Base-by-base conservation (phyloP, 1,140 invertebrate genomes). In the Archivesica marissinica region DNA sequence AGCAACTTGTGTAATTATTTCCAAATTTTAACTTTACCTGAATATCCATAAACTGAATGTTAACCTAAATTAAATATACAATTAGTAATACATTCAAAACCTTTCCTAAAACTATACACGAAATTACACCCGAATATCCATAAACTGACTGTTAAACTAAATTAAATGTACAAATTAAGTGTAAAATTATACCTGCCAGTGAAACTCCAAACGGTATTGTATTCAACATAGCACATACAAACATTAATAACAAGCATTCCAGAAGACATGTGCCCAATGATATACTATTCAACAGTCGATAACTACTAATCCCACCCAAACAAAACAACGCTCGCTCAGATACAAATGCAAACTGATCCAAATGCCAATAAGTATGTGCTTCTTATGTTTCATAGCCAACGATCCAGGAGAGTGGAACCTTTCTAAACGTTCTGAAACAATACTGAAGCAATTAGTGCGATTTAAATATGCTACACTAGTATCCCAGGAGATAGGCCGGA, bases 381-480 rank as follows among this genome's bases (percentile, higher is more conserved):
- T 1, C 23, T 35, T 35, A 30, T 64, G 2, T 25, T 64, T 64
- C 13, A 15, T 64, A 64, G 13, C 30, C 23, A 64, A 20, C 15
- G 11, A 35, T 64, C 25, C 59, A 64, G n/a, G n/a, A 64, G 38
- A 64, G 30, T 64, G 33, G 11, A 35, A 64, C 33, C 59, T 30
- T 35, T 64, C 23, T 35, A 20, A 64, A 25, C 59, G 20, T 20
- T 33, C 9, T 3, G 59, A 64, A 35, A 64, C 25, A 64, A 64
- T 64, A 20, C 15, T 13, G 25, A 33, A 64, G 59, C 59, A 64
- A 64, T 64, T 64, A 64, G 59, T 64, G 2, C 33, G 59, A 33
- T 64, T 35, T 64, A 30, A 64, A 64, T 64, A 64, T 64, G 30
- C n/a, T 64, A 33, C 59, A 64, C 1, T 35, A 33, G 38, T 35